Evolutionary conservation across 1,140 invertebrate genomes (phyloP).

Genomic region (Tetramorium simillimum): DNA sequence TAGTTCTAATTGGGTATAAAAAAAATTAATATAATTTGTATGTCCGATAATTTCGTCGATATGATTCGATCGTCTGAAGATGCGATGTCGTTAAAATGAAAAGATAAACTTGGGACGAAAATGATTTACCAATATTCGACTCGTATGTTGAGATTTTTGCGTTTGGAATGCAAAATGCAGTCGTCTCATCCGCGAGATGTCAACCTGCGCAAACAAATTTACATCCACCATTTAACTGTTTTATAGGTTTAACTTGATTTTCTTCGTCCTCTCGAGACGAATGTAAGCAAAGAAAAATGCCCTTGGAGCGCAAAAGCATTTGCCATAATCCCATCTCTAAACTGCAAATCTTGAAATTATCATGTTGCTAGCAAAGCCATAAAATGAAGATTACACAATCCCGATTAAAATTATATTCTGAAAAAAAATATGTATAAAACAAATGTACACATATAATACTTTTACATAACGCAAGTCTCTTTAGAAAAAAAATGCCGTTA

Average conservation of each 20-base stretch:
- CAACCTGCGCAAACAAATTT: constrained; percentile 56
- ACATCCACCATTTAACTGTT: constrained; percentile 52
- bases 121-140: constrained; percentile 48
- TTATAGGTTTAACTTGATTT: constrained; percentile 2
- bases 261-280: constrained; percentile 29
- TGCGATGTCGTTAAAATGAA: constrained; percentile 23
- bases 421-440: constrained; percentile 1
- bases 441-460: neutral
- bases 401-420: constrained; percentile 4
- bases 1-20: neutral
- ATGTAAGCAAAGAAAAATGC: constrained; percentile 28
- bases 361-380: constrained; percentile 10
- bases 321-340: constrained; percentile 17
- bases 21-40: constrained; percentile 3
- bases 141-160: constrained; percentile 50
- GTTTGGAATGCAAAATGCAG: constrained; percentile 54
- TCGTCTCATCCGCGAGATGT: constrained; percentile 49
- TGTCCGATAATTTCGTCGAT: constrained; percentile 23
- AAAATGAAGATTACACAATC: neutral
- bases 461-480: neutral
- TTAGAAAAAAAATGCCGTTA: neutral
- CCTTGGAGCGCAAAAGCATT: constrained; percentile 35
- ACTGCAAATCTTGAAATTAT: constrained; percentile 11
- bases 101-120: constrained; percentile 43
- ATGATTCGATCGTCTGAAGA: constrained; percentile 31